Conservation (phyloP, 2,888 invertebrate genomes). For the Apodemia duryi region DNA sequence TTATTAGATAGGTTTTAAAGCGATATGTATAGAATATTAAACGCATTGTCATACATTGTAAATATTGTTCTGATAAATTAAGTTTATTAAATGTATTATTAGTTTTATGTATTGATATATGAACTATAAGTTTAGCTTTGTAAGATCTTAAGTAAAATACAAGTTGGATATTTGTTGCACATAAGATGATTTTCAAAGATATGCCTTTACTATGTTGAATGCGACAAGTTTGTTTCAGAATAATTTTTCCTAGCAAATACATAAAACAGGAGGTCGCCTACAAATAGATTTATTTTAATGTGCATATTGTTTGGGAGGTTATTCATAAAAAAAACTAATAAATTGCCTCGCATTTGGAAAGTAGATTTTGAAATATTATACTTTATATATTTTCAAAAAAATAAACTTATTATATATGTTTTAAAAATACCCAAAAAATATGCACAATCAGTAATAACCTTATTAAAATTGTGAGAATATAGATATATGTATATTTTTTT, state of each 20-base stretch:
- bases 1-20: slow-evolving; percentile 73
- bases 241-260: slow-evolving; percentile 44
- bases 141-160: slow-evolving; percentile 56
- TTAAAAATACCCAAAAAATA: slow-evolving; percentile 57
- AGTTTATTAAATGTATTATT: slow-evolving; percentile 72
- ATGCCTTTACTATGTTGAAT: slow-evolving; percentile 36
- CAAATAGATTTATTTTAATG: slow-evolving; percentile 37
- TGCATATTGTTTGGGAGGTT: slow-evolving; percentile 56
- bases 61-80: slow-evolving; percentile 74
- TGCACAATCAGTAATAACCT: slow-evolving; percentile 38
- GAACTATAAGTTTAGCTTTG: slow-evolving; percentile 65
- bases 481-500: slow-evolving; percentile 10
- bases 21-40: slow-evolving; percentile 70
- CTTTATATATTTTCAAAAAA: slow-evolving; percentile 68
- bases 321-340: slow-evolving; percentile 54
- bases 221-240: slow-evolving; percentile 43
- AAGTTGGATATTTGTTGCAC: slow-evolving; percentile 73
- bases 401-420: slow-evolving; percentile 65
- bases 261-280: slow-evolving; percentile 67
- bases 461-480: slow-evolving; percentile 18
- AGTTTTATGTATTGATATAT: slow-evolving; percentile 50
- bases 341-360: slow-evolving; percentile 79
- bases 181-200: slow-evolving; percentile 44
- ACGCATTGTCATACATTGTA: slow-evolving; percentile 66
- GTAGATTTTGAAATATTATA: slow-evolving; percentile 75